Evolutionary conservation across 1,140 invertebrate species (phyloP).

Genomic region (Rhyzopertha dominica): DNA sequence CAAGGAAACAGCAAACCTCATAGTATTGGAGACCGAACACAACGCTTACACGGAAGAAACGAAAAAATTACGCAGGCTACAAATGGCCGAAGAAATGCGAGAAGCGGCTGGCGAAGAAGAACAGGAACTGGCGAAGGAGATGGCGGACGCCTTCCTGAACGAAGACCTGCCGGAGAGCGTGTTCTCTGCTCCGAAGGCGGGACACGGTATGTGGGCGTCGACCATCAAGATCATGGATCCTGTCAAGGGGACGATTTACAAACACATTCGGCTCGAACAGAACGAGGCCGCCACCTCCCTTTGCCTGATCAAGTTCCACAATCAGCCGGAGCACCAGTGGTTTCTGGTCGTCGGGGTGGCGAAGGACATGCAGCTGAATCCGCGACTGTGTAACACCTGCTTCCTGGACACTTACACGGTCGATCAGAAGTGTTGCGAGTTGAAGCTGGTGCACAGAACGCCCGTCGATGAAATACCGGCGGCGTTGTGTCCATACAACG

Average conservation of each 20-base stretch:
- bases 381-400: constrained; percentile 71
- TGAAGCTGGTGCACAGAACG: constrained; percentile 93
- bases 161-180: constrained; percentile 90
- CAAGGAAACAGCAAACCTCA: constrained; percentile 84
- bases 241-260: constrained; percentile 71
- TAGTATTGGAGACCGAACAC: constrained; percentile 96
- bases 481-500: constrained; percentile 88
- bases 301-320: constrained; percentile 58
- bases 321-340: constrained; percentile 61
- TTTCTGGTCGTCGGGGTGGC: constrained; percentile 85
- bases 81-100: constrained; percentile 89
- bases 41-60: constrained; percentile 98
- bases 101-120: constrained; percentile 94
- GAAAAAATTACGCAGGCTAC: constrained; percentile 82
- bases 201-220: constrained; percentile 95
- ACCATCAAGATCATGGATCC: constrained; percentile 88
- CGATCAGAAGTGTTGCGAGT: constrained; percentile 62
- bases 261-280: constrained; percentile 82
- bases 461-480: constrained; percentile 90
- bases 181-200: constrained; percentile 95
- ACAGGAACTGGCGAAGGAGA: constrained; percentile 89
- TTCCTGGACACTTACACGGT: constrained; percentile 85
- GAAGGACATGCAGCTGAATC: constrained; percentile 86
- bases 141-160: constrained; percentile 93
- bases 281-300: constrained; percentile 89